Base-by-base conservation (phyloP, 2,888 invertebrate species). In the Troglohyphantes excavatus region DNA sequence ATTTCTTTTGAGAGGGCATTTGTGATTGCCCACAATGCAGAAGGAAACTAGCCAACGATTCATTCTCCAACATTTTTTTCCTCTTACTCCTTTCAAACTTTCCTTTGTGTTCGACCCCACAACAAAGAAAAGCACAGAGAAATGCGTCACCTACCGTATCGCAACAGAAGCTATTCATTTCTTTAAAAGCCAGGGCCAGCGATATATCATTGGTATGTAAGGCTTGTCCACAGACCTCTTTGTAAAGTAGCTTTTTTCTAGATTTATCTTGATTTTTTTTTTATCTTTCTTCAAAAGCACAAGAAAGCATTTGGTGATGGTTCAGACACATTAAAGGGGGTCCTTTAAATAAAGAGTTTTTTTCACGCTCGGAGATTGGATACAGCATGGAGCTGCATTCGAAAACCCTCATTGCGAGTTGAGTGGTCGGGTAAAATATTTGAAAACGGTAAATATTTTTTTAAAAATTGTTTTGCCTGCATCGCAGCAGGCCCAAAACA, bases 191-290 rank as follows among this genome's bases (percentile, higher is more conserved):
- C 33, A 59, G 59, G 39, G 29, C 75, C 46, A 68, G 67, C 84
- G 76, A 85, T 85, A 85, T 75, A 85, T 85, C 84, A 85, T 85
- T 85, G 84, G 68, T 85, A 85, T 85, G 84, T 76, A 76, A 13
- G 53, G 26, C 33, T 61, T 59, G 84, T 85, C 84, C 53, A 65
- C 65, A 85, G 17, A 53, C 53, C 65, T 75, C 76, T 85, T 85
- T 85, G 75, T 85, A 68, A 53, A 85, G 84, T 53, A 59, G 39
- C 59, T 68, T 68, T 39, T 46, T 9, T 81, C 70, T 46, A 43
- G 39, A 53, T 43, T 85, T 53, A 53, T 27, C 11, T 65, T 63
- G 3, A 26, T 67, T 33, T 23, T 67, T 21, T 72, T 26, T 43
- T 85, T 68, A n/a, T 76, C 11, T 63, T 76, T 27, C 67, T 65